Conservation (phyloP, 37 sponge, comb jelly and placozoan genomes). For the Crambe crambe region DNA sequence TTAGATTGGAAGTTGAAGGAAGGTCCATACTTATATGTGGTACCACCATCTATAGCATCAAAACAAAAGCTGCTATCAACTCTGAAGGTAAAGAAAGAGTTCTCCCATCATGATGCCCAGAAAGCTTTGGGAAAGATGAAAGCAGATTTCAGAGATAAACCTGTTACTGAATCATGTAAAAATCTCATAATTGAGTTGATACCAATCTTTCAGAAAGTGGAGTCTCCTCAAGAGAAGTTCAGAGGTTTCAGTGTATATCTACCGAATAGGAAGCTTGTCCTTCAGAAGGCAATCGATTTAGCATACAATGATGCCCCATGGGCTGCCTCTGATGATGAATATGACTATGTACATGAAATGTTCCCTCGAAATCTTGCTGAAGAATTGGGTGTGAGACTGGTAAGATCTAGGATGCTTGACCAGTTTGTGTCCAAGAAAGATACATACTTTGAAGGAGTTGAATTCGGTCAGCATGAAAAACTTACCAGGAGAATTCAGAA, state of each 20-base stretch:
- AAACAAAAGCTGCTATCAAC: constrained; percentile 5
- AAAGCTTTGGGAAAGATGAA: constrained; percentile 47
- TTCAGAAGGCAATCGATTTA: constrained; percentile 18
- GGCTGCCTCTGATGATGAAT: constrained; percentile 6
- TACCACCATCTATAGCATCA: constrained; percentile 19
- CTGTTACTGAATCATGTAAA: constrained; percentile 15
- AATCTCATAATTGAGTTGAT: not conserved
- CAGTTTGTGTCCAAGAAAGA: not conserved
- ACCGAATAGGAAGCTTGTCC: constrained; percentile 20
- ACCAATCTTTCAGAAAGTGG: not conserved
- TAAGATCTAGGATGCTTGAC: not conserved
- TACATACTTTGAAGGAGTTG: not conserved
- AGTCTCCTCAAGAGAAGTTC: not conserved
- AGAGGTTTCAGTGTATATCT: not conserved
- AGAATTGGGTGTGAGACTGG: constrained; percentile 5
- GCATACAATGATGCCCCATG: constrained; percentile 47
- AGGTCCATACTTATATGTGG: constrained; percentile 54
- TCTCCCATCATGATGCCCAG: constrained; percentile 33
- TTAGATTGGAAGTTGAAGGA: constrained; percentile 14
- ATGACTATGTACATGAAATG: constrained; percentile 14
- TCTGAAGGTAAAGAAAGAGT: constrained; percentile 23
- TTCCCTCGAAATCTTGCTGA: constrained; percentile 22
- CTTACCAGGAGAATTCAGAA: constrained; percentile 32
- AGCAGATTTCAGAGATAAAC: constrained; percentile 16
- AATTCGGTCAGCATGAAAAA: constrained; percentile 45